A percentile compares a stretch with the other conserved stretches of the same genome.
Conservation (phyloP, 2,888 invertebrate genomes). For the Agonopterix alstromeriana region DNA sequence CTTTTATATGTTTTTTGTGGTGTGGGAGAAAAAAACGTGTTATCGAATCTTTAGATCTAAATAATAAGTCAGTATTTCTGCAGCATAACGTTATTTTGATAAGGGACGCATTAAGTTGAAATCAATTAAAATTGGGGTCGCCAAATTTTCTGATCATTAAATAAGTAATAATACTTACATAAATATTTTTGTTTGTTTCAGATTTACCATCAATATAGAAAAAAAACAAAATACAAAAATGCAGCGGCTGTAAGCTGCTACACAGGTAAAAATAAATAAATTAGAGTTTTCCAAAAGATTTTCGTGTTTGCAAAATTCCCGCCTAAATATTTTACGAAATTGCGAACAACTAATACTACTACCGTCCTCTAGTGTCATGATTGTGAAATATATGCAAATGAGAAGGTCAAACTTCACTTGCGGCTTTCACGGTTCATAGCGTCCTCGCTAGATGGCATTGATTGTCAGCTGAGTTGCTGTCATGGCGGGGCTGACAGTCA, state of each 20-base stretch:
- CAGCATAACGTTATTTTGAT: too few species aligned
- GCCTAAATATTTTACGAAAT: conserved; percentile 4
- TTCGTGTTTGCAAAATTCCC: conserved; percentile 8
- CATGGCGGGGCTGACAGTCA: conserved; percentile 19
- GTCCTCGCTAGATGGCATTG: conserved; percentile 49
- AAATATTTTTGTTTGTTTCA: conserved; percentile 20
- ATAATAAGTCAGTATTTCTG: too few species aligned
- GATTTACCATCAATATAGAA: conserved; percentile 19
- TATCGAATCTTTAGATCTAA: too few species aligned
- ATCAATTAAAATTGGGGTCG: too few species aligned
- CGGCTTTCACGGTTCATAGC: conserved; percentile 12
- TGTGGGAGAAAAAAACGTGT: too few species aligned
- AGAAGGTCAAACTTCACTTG: conserved; percentile 7
- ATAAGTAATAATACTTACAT: background rate
- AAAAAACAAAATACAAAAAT: conserved; percentile 35
- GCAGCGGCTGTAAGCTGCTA: conserved; percentile 73
- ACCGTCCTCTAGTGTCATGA: conserved; percentile 41
- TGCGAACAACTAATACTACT: background rate
- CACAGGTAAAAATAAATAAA: conserved; percentile 31
- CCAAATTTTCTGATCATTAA: too few species aligned
- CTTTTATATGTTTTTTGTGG: too few species aligned
- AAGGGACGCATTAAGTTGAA: too few species aligned
- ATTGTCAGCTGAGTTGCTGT: conserved; percentile 24
- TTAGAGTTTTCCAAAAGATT: background rate
- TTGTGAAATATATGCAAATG: conserved; percentile 42